Conservation (phyloP, 2,113 vertebrate species). For the Heterocephalus glaber region DNA sequence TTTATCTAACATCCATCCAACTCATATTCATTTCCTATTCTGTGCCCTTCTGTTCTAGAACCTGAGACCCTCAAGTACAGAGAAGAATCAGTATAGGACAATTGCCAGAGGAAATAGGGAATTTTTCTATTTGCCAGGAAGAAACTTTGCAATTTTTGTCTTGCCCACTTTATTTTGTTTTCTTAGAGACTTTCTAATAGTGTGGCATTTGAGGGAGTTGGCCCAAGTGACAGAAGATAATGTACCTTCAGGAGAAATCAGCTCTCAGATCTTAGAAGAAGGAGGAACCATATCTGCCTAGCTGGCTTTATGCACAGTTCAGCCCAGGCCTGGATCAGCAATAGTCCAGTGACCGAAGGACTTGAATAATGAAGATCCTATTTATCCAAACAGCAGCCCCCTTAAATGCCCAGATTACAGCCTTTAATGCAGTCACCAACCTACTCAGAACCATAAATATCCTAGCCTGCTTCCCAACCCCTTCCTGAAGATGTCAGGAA, state of each 20-base stretch:
- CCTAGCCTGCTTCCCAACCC: constrained; percentile 9
- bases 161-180: neutral
- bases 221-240: neutral
- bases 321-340: neutral
- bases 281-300: neutral
- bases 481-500: neutral
- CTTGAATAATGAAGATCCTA: constrained; percentile 18
- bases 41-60: neutral
- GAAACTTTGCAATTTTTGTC: neutral
- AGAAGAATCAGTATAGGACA: neutral
- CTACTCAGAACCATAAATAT: constrained; percentile 48
- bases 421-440: constrained; percentile 67
- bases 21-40: neutral
- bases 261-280: neutral
- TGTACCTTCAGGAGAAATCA: neutral
- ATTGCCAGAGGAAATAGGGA: neutral
- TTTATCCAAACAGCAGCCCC: constrained; percentile 50
- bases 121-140: neutral
- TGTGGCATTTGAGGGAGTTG: neutral
- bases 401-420: constrained; percentile 8
- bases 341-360: neutral
- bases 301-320: neutral
- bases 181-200: neutral
- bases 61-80: neutral
- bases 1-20: neutral